Evolutionary conservation across 2,113 vertebrate species (phyloP).

Genomic region (Canis aureus): DNA sequence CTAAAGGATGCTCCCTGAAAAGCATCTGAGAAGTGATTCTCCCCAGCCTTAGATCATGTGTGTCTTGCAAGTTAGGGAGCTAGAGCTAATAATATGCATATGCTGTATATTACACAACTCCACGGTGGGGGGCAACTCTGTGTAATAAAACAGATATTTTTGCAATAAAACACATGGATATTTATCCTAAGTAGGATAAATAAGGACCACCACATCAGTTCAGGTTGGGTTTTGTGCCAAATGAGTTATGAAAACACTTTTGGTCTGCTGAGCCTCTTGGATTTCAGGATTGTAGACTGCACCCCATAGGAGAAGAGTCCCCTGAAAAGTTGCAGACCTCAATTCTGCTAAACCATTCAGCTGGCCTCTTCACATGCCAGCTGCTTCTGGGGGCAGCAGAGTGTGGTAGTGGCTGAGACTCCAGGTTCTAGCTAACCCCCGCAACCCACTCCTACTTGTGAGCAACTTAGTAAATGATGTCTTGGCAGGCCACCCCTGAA

Average conservation of each 20-base stretch:
- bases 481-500: slow-evolving; percentile 39
- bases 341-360: neutral
- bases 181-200: neutral
- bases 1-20: neutral
- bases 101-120: neutral
- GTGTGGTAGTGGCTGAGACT: neutral
- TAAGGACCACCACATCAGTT: neutral
- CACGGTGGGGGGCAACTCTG: neutral
- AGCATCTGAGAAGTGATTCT: neutral
- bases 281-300: neutral
- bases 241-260: neutral
- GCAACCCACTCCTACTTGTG: neutral
- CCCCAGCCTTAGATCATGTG: neutral
- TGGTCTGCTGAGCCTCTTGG: neutral
- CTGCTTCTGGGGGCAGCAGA: neutral
- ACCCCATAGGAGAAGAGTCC: neutral
- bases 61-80: neutral
- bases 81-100: neutral
- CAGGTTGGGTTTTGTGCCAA: neutral
- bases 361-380: neutral
- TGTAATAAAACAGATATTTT: neutral
- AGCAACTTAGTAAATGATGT: neutral
- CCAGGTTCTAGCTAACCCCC: neutral
- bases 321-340: neutral
- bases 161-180: neutral